Conservation (phyloP, 2,888 invertebrate species). For the Cyrtodaria siliqua region DNA sequence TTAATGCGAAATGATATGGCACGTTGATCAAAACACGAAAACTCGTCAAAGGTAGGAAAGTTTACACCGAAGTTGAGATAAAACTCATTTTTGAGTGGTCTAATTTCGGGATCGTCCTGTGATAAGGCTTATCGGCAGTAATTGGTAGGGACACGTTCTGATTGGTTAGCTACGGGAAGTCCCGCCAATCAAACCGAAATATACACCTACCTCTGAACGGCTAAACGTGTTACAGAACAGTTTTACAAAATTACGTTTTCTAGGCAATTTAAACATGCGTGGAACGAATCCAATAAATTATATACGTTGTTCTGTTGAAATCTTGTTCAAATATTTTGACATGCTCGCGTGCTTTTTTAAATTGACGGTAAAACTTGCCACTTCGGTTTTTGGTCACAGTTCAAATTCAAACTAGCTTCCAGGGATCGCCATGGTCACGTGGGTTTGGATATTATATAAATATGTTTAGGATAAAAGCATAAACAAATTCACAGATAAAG, state of each 20-base stretch:
- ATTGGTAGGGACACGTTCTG: conserved; percentile 33
- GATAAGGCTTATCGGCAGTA: conserved; percentile 50
- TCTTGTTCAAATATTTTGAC: conserved; percentile 62
- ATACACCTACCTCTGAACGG: conserved; percentile 38
- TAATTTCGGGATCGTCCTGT: conserved; percentile 17
- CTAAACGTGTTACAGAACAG: background rate
- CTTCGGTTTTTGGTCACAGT: conserved; percentile 44
- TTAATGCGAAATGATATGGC: background rate
- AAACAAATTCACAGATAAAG: too few relatives aligned
- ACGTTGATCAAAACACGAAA: conserved; percentile 14
- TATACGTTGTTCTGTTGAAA: conserved; percentile 55
- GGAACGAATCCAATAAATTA: conserved; percentile 56
- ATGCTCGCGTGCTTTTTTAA: conserved; percentile 59
- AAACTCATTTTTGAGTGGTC: conserved; percentile 30
- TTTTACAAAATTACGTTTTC: conserved; percentile 42
- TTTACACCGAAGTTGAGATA: conserved; percentile 43
- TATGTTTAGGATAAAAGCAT: too few relatives aligned
- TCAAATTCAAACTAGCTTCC: conserved; percentile 34
- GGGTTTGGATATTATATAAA: background rate
- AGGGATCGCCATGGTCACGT: conserved; percentile 2
- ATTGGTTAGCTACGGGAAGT: conserved; percentile 20
- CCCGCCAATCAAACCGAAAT: conserved; percentile 51
- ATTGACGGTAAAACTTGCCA: conserved; percentile 58
- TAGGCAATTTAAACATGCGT: conserved; percentile 45
- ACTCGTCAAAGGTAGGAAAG: conserved; percentile 39